These are phyloP conservation scores for Crypturellus tataupa DNA, from an alignment of 2,797 vertebrate genomes.

Conservation along the genomic window DNA sequence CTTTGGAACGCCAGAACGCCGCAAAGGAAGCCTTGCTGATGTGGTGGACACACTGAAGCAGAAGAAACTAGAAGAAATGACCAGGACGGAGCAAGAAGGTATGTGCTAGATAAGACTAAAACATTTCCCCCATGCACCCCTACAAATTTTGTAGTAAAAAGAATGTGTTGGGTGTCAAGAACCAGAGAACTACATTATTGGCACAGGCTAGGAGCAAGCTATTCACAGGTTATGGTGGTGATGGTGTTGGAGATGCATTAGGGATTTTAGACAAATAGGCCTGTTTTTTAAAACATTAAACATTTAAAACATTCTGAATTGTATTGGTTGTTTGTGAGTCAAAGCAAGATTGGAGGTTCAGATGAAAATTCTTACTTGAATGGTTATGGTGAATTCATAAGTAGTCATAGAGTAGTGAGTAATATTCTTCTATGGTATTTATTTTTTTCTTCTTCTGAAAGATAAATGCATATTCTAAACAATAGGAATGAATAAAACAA, in stretches of 20 bases:
- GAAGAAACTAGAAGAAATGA: constrained; percentile 99
- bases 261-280: constrained; percentile 68
- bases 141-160: constrained; percentile 8
- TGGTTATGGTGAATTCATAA: constrained; percentile 3
- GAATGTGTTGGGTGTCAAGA: constrained; percentile 53
- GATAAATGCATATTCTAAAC: constrained; percentile 38
- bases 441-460: not conserved
- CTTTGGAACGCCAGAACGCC: constrained; percentile 97
- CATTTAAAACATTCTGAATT: constrained; percentile 60
- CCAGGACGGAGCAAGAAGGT: constrained; percentile 98
- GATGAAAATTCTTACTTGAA: constrained; percentile 15
- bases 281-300: constrained; percentile 68
- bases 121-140: not conserved
- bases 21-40: constrained; percentile 99
- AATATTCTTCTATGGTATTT: not conserved
- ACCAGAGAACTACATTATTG: constrained; percentile 66
- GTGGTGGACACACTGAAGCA: constrained; percentile 99
- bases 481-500: constrained; percentile 16
- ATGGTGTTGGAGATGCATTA: constrained; percentile 67
- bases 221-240: constrained; percentile 69
- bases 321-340: constrained; percentile 48
- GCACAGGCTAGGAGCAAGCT: constrained; percentile 69
- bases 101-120: constrained; percentile 69
- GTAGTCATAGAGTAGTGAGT: not conserved
- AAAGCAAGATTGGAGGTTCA: constrained; percentile 40